Percentiles rank a stretch among this genome's conserved stretches.
Evolutionary conservation across 1,140 invertebrate species (phyloP).

Genomic region (Aradophagus sp.): DNA sequence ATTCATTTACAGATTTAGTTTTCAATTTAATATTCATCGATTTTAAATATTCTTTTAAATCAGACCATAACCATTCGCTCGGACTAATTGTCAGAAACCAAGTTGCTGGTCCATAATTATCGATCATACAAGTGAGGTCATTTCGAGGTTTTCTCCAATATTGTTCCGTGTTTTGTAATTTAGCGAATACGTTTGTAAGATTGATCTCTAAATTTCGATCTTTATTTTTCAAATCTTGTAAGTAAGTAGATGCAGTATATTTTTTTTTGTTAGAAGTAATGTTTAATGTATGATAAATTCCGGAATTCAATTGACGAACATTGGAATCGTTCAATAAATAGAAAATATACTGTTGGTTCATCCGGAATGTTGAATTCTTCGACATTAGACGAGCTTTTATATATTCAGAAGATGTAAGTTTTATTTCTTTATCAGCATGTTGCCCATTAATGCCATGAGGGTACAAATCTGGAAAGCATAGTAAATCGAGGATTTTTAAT

Average conservation of each 20-base stretch:
- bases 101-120: slow-evolving; percentile 1
- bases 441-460: slow-evolving; percentile 1
- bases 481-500: slow-evolving; percentile 11
- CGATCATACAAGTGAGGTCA: background rate
- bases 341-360: slow-evolving; percentile 2
- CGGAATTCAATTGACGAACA: too few relatives aligned
- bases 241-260: slow-evolving; percentile 13
- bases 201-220: slow-evolving; percentile 1
- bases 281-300: slow-evolving; percentile 9
- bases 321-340: too few relatives aligned
- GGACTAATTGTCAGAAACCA: background rate
- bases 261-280: slow-evolving; percentile 2
- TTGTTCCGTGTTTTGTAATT: too few relatives aligned
- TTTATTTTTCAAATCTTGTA: background rate
- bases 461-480: slow-evolving; percentile 13
- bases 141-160: background rate
- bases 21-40: slow-evolving; percentile 24
- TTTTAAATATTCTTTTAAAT: slow-evolving; percentile 60
- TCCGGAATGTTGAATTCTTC: background rate
- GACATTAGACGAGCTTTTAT: background rate
- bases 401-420: background rate
- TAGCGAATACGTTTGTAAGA: background rate
- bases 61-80: too few relatives aligned
- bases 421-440: background rate
- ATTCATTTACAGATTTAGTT: slow-evolving; percentile 12